Evolutionary conservation across 2,797 vertebrate genomes (phyloP).

Genomic region (Cuculus canorus): DNA sequence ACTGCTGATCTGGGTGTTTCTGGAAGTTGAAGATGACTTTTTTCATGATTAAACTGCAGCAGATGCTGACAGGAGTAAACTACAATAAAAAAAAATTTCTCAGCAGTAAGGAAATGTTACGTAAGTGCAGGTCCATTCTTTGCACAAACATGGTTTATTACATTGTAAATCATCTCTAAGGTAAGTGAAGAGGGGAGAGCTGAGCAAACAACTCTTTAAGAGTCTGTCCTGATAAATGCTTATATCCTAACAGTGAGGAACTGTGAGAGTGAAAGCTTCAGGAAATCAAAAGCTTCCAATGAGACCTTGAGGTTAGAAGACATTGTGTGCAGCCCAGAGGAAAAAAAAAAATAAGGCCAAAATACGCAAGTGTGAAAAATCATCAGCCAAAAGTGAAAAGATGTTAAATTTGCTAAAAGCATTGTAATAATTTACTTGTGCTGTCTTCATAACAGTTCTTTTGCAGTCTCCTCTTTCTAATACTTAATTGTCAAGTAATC

Average conservation of each 20-base stretch:
- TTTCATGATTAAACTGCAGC: not conserved
- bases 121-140: not conserved
- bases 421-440: not conserved
- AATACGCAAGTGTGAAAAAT: not conserved
- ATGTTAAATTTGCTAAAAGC: not conserved
- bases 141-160: not conserved
- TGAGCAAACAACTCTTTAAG: not conserved
- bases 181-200: not conserved
- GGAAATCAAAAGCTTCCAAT: not conserved
- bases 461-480: not conserved
- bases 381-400: not conserved
- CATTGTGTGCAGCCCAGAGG: not conserved
- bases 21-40: not conserved
- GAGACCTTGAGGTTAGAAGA: not conserved
- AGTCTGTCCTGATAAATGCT: not conserved
- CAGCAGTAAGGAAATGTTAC: not conserved
- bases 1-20: not conserved
- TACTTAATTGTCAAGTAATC: not conserved
- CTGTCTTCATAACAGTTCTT: not conserved
- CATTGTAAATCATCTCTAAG: not conserved
- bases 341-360: fast-evolving
- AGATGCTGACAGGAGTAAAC: not conserved
- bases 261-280: not conserved
- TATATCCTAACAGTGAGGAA: not conserved
- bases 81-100: not conserved